Base-by-base conservation (phyloP, 2,797 vertebrate genomes). In the Anguilla anguilla region DNA sequence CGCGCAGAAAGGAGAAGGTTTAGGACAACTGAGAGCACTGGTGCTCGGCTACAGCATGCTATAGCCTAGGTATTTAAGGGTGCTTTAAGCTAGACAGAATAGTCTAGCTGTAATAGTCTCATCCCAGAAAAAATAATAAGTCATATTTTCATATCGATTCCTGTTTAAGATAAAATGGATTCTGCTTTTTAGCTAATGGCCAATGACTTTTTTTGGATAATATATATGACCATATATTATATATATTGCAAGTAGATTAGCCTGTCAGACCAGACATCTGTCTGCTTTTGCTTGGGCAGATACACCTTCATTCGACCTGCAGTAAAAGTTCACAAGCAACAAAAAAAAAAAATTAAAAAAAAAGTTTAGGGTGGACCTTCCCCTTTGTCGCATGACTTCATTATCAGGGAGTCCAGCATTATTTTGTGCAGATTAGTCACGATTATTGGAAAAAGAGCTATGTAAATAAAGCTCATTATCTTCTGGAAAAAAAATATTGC, bases 351-450 rank as follows among this genome's bases (percentile, higher is more conserved):
- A 82, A 51, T 51, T 51, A 3, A 9, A 5, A 51, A 51, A 72
- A 61, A 81, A 4, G 15, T 43, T 61, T 79, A 25, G 53, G 51
- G 55, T 49, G 51, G 61, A 55, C 83, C 86, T 39, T 77, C 88
- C 83, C 39, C 82, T 77, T 28, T 79, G 9, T 57, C 57, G 49
- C 88, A 87, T 87, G 86, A 64, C 83, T 85, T 46, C 28, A 57
- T 81, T 89, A 84, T 89, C 88, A 83, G 77, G 83, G n/a, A 25
- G 57, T 15, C 85, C 83, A 43, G 69, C 55, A 51, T 69, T 85
- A 83, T 79, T 85, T 67, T 89, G 61, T 49, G 61, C 72, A 87
- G 86, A 87, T 87, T 86, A 81, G 88, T 87, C 83, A 87, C 46
- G 86, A 84, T 64, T 89, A 87, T 87, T 82, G 72, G 74, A 84